A percentile compares a stretch with the other conserved stretches of the same genome.
Conservation (phyloP, 1,140 invertebrate species). For the Planococcus citri region DNA sequence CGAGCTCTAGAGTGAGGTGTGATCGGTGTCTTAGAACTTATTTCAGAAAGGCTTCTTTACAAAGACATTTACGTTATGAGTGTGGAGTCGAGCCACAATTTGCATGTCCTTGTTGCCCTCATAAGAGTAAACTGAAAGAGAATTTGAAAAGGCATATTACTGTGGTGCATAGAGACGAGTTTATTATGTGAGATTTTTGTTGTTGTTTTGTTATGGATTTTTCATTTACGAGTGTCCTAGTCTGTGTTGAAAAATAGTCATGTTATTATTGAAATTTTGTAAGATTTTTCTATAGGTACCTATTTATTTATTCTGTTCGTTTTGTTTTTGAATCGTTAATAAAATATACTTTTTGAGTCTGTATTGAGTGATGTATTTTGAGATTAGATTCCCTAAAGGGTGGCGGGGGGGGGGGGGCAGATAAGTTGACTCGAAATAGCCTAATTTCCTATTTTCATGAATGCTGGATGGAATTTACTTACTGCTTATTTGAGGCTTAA, state of each 20-base stretch:
- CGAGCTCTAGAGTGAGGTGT: no score
- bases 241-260: not conserved
- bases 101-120: constrained; percentile 32
- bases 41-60: constrained; percentile 29
- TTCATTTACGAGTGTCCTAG: not conserved
- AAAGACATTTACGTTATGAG: constrained; percentile 29
- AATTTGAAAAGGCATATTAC: constrained; percentile 37
- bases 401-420: no score
- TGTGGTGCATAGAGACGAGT: constrained; percentile 22
- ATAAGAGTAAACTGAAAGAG: constrained; percentile 36
- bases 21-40: not conserved
- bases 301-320: no score
- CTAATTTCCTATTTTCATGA: no score
- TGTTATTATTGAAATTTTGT: not conserved
- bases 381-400: no score
- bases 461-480: no score
- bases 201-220: not conserved
- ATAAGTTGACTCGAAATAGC: no score
- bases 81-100: constrained; percentile 34
- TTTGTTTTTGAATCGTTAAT: no score
- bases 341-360: no score
- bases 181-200: not conserved
- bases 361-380: no score
- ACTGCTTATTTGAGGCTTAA: no score
- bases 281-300: not conserved